Conservation (phyloP, 2,113 vertebrate genomes). For the Peromyscus polionotus region DNA sequence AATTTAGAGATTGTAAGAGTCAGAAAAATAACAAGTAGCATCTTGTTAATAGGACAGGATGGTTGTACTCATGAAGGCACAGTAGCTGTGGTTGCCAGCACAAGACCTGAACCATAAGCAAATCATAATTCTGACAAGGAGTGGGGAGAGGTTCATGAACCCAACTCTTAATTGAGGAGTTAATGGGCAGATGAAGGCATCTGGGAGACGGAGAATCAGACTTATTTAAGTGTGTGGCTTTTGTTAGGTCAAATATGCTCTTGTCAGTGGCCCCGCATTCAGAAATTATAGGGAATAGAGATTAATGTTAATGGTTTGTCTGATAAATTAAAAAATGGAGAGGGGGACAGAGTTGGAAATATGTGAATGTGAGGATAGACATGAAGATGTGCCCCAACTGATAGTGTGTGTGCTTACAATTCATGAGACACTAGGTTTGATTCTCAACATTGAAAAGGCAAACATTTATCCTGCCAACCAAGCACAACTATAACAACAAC, state of each 20-base stretch:
- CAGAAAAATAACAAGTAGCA: not conserved
- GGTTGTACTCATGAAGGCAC: not conserved
- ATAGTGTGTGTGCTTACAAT: not conserved
- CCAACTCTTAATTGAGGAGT: not conserved
- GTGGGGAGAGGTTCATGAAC: too few relatives aligned
- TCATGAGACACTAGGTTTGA: too few relatives aligned
- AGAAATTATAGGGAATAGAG: not conserved
- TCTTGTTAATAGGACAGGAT: too few relatives aligned
- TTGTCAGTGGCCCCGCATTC: too few relatives aligned
- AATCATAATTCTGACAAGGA: not conserved
- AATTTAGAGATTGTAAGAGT: not conserved
- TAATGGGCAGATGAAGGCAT: not conserved
- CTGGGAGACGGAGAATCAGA: fast-evolving
- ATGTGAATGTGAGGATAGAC: not conserved
- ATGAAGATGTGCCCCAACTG: not conserved
- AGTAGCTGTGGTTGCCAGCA: not conserved
- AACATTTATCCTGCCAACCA: not conserved
- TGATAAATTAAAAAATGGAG: not conserved
- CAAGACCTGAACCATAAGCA: not conserved
- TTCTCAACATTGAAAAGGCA: not conserved
- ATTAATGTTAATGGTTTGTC: too few relatives aligned
- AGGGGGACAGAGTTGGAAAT: not conserved
- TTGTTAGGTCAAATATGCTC: not conserved
- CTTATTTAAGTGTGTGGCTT: not conserved
- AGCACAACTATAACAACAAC: not conserved